Base-by-base conservation (phyloP, 2,113 vertebrate species). In the Lepus americanus region DNA sequence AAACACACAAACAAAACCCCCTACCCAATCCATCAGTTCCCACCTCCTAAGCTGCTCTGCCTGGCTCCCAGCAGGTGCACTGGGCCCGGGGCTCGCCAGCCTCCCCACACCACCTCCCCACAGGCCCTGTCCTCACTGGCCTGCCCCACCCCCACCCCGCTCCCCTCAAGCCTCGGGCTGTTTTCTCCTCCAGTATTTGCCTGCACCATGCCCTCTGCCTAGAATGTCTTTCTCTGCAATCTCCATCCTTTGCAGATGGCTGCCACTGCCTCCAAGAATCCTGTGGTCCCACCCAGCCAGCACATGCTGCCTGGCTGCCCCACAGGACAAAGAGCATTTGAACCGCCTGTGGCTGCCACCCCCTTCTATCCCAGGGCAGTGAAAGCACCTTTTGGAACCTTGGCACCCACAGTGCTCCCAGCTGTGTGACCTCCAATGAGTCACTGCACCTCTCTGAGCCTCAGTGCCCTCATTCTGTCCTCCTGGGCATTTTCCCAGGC, bases 191-290 rank as follows among this genome's bases (percentile, higher is more conserved):
- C 61, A 44, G 31, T 31, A n/a, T 76, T 29, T 64, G n/a, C 81
- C 67, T 51, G 63, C 10, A 10, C 77, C 36, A 2, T 67, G 94
- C 81, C 92, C 85, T 94, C 87, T 70, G 36, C 77, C 85, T 82
- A 64, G 33, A 77, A 61, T 63, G 74, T 85, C 80, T 73, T 87
- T 61, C 73, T 74, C 39, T 64, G 66, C 27, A 49, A 36, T 79
- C 89, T 85, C 23, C 0, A 27, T 39, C 44, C 88, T 95, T 67
- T 53, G 7, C 13, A 44, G 72, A 69, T 55, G 13, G 8, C 83
- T 31, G 11, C 64, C 81, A 3, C 55, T 1, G 0, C 33, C 39
- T 80, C 82, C 27, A 4, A 63, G 67, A 95, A 89, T 27, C 61
- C 9, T 83, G 14, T 17, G 14, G 19, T 39, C 83, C 77, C 31